phyloP scores from a whole-genome alignment of 2,797 vertebrate species.

The Poeciliopsis infans region DNA sequence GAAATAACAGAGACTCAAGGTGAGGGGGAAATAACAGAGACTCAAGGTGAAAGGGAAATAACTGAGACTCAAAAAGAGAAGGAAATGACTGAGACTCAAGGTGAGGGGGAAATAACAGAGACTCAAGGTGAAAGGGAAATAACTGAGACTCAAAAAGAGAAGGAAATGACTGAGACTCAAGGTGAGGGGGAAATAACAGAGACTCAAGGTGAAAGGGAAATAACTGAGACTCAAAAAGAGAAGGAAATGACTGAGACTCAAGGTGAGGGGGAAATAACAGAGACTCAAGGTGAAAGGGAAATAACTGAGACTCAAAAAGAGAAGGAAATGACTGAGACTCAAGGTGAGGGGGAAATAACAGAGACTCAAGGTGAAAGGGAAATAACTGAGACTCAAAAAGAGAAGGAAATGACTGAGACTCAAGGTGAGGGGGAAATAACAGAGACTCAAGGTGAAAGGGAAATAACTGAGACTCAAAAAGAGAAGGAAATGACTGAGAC shows the following conservation, averaged over 20 bases:
- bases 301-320: neutral
- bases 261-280: conserved; percentile 35
- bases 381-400: conserved; percentile 7
- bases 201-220: conserved; percentile 14
- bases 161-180: no score
- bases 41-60: conserved; percentile 14
- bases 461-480: conserved; percentile 19
- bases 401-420: conserved; percentile 17
- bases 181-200: conserved; percentile 5
- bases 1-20: conserved; percentile 25
- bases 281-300: neutral
- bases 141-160: neutral
- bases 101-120: conserved; percentile 5
- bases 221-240: conserved; percentile 4
- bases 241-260: conserved; percentile 6
- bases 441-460: conserved; percentile 19
- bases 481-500: conserved; percentile 7
- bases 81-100: conserved; percentile 25
- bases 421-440: conserved; percentile 18
- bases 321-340: conserved; percentile 8
- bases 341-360: conserved; percentile 10
- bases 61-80: conserved; percentile 19
- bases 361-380: conserved; percentile 16
- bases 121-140: conserved; percentile 17
- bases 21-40: conserved; percentile 15